Base-by-base conservation (phyloP, 2,797 vertebrate genomes). In the Megalops cyprinoides region DNA sequence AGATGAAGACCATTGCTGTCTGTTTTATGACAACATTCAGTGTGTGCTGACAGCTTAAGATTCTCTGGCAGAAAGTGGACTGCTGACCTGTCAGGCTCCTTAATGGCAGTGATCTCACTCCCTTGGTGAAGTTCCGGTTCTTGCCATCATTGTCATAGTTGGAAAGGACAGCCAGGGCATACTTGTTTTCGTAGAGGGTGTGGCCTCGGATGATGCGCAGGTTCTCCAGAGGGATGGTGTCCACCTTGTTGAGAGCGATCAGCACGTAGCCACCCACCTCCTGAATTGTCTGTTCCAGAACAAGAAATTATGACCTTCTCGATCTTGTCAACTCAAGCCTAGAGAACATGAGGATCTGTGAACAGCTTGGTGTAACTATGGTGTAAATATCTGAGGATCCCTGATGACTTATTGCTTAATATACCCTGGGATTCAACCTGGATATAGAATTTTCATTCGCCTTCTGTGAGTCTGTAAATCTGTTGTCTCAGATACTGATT, bases 181-280 rank as follows among this genome's bases (percentile, higher is more conserved):
- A 97, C 1, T 79, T 85, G 74, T 93, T 92, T 1, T 96, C 91
- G 0, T 96, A 96, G 4, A 99, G 94, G 60, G 94, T 87, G 31
- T 99, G 97, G 55, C 98, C 98, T 42, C 98, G 92, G 87, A 99
- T 97, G 88, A 99, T 96, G 87, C 96, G 96, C 67, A 99, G 95
- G 82, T 97, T 99, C 74, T 96, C 94, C 78, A 99, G 86, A 0
- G 97, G 96, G 85, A 99, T 98, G 80, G 76, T 93, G 73, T 94
- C 86, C 0, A 93, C 96, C 0, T 89, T 89, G 90, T 98, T 99
- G 79, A 98, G 89, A 0, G 94, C 97, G 0, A 99, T 97, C 84
- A 99, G 93, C 49, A 99, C 97, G 0, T 99, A 98, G 62, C 98
- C 98, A 0, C 96, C 95, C 31, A 99, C 98, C 86, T 99, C 98